These are phyloP conservation scores for Agrochola macilenta DNA, from an alignment of 2,888 invertebrate genomes.

Conservation along the genomic window DNA sequence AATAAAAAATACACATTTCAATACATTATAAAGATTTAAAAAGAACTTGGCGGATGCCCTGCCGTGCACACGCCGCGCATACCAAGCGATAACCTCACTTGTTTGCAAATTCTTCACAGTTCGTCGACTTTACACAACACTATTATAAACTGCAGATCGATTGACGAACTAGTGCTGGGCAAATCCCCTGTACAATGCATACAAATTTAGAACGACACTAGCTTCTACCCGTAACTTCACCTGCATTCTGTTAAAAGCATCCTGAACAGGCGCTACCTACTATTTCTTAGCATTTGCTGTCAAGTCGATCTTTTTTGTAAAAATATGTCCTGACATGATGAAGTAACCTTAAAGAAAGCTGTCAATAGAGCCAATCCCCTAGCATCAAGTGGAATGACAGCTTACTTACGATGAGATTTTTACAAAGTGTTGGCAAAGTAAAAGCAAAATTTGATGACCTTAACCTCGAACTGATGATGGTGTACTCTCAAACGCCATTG, in stretches of 20 bases:
- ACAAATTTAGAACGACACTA: constrained; percentile 33
- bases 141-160: constrained; percentile 51
- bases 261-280: neutral
- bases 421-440: neutral
- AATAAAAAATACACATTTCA: constrained; percentile 21
- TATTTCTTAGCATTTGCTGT: neutral
- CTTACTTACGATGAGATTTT: neutral
- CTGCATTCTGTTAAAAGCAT: neutral
- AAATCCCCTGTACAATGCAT: constrained; percentile 37
- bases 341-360: neutral
- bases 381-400: neutral
- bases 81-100: constrained; percentile 60
- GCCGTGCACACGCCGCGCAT: constrained; percentile 57
- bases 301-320: neutral
- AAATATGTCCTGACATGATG: too few species aligned
- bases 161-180: constrained; percentile 40
- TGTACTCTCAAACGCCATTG: neutral
- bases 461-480: neutral
- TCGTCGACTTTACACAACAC: constrained; percentile 57
- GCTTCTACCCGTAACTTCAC: neutral
- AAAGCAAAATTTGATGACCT: neutral
- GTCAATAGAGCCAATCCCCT: neutral
- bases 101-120: constrained; percentile 68
- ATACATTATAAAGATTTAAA: constrained; percentile 42
- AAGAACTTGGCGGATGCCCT: constrained; percentile 68